Evolutionary conservation across 1,140 invertebrate species (phyloP).

Genomic region (Fopius arisanus): DNA sequence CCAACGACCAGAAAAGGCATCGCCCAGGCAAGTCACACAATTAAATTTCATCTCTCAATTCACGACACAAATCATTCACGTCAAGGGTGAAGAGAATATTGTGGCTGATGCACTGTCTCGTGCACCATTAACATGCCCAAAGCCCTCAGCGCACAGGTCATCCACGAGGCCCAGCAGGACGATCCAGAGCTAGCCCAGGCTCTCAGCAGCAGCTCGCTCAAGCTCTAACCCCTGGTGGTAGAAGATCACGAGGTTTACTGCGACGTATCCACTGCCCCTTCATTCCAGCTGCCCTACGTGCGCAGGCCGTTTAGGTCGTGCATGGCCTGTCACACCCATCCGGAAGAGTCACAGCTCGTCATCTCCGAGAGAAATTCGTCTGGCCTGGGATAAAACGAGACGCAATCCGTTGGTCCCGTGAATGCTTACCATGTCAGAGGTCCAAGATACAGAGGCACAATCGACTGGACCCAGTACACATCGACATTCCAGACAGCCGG

Average conservation of each 20-base stretch:
- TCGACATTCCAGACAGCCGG: not conserved
- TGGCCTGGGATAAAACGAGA: not conserved
- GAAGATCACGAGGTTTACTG: not conserved
- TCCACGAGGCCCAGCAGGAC: not conserved
- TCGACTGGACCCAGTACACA: not conserved
- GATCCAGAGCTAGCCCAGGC: not conserved
- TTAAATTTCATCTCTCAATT: slow-evolving; percentile 48
- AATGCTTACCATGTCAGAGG: not conserved
- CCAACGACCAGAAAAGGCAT: slow-evolving; percentile 29
- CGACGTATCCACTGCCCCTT: slow-evolving; percentile 29
- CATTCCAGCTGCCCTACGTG: too few relatives aligned
- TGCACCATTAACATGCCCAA: not conserved
- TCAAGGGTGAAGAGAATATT: slow-evolving; percentile 43
- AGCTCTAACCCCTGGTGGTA: not conserved
- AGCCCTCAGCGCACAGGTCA: slow-evolving; percentile 9
- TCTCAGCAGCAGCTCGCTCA: not conserved
- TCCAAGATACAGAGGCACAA: slow-evolving; percentile 11
- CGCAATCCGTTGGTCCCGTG: not conserved
- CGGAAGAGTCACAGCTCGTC: not conserved
- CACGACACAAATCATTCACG: slow-evolving; percentile 50
- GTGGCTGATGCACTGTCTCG: slow-evolving; percentile 41
- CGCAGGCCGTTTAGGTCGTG: too few relatives aligned
- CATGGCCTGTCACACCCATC: not conserved
- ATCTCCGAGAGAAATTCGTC: not conserved
- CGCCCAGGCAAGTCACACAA: slow-evolving; percentile 34